Base-by-base conservation (phyloP, 2,888 invertebrate species). In the Dryadula phaetusa region DNA sequence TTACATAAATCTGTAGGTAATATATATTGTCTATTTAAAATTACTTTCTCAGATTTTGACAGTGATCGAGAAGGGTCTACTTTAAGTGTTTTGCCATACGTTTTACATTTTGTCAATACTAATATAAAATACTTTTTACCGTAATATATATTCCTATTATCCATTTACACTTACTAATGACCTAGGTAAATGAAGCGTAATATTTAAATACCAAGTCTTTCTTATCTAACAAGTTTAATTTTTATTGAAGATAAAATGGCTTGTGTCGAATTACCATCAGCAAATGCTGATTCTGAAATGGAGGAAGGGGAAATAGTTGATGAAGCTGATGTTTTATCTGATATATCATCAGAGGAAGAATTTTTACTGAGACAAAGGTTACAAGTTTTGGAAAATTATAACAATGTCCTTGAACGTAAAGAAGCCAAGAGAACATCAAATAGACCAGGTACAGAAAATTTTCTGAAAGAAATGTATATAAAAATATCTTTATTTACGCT, bases 271-370 rank as follows among this genome's bases (percentile, higher is more conserved):
- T 78, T 84, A 70, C 73, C 78, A 66, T 76, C 82, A 72, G 70
- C 63, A 12, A 79, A 83, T 63, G 82, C 68, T 71, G 91, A 91
- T 68, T 90, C 88, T 0, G 93, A 93, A 74, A 89, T 89, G 83
- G 93, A 93, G 73, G 93, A 93, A 79, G 93, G 93, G 5, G 92
- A 93, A 81, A 93, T 93, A 67, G 85, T 92, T 10, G 93, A 89
- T 62, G 88, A 88, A 8, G 74, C 84, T 8, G 88, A 91, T 72
- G 88, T 89, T 61, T 76, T 92, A 0, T 92, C 92, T 1, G 92
- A 93, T 75, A 92, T 93, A 75, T 93, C 93, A 1, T 92, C 93
- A 0, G 93, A 90, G 54, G 93, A 93, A 76, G 92, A 93, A 75
- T 89, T 86, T 72, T 77, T 92, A 20, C 75, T 93, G 66, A 83